Percentiles rank a stretch among this genome's conserved stretches.
Conservation (phyloP, 2,797 vertebrate genomes). For the Pseudopleuronectes americanus region DNA sequence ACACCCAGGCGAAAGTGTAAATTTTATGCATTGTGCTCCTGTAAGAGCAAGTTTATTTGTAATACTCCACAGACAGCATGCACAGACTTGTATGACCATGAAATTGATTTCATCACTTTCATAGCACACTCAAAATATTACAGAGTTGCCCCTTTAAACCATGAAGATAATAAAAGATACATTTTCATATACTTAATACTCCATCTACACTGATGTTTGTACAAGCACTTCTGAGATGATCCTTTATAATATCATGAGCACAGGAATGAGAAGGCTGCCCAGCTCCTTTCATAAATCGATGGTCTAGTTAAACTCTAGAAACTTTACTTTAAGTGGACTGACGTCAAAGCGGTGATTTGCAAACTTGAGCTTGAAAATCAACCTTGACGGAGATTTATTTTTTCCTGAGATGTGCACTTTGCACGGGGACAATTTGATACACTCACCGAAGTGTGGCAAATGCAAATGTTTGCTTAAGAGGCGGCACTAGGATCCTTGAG, state of each 20-base stretch:
- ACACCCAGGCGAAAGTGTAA: neutral
- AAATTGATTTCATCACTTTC: constrained; percentile 35
- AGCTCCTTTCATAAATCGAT: constrained; percentile 42
- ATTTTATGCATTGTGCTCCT: constrained; percentile 32
- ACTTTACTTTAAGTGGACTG: constrained; percentile 58
- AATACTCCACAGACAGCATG: constrained; percentile 32
- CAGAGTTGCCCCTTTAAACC: constrained; percentile 6
- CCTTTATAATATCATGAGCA: constrained; percentile 43
- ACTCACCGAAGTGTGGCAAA: constrained; percentile 53
- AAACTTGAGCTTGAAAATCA: constrained; percentile 60
- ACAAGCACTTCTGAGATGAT: constrained; percentile 47
- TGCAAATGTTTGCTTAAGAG: constrained; percentile 65
- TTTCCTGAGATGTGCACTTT: constrained; percentile 53
- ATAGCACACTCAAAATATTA: constrained; percentile 14
- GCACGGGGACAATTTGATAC: constrained; percentile 51
- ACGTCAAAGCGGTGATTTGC: constrained; percentile 61
- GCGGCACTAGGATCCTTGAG: constrained; percentile 40
- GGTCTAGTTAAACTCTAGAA: constrained; percentile 52
- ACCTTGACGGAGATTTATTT: constrained; percentile 43
- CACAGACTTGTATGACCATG: constrained; percentile 39
- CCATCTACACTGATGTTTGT: constrained; percentile 36
- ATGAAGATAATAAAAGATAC: constrained; percentile 42
- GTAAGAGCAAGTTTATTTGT: constrained; percentile 25
- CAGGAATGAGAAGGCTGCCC: constrained; percentile 25
- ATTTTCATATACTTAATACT: constrained; percentile 48